Conservation (phyloP, 2,797 vertebrate genomes). For the Clarias platycephalus region DNA sequence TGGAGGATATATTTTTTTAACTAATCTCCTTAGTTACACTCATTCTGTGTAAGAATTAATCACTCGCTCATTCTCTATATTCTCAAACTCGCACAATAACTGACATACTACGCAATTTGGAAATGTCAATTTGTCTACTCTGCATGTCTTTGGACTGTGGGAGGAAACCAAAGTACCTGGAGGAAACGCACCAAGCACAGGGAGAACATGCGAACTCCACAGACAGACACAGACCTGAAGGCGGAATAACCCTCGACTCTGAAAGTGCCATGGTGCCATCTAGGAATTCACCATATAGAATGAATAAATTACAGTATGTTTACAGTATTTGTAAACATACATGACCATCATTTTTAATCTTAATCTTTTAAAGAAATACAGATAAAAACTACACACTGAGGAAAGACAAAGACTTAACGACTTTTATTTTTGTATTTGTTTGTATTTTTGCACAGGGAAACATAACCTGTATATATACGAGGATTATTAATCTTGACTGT, state of each 20-base stretch:
- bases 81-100: no score
- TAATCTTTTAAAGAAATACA: not conserved
- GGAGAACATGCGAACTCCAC: no score
- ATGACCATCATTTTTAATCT: not conserved
- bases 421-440: constrained; percentile 46
- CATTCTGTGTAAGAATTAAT: not conserved
- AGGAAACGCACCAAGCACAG: no score
- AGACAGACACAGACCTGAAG: no score
- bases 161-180: no score
- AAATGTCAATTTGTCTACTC: no score
- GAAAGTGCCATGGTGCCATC: no score
- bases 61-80: no score
- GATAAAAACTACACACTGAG: not conserved
- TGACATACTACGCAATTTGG: no score
- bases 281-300: not conserved
- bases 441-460: constrained; percentile 23
- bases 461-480: constrained; percentile 67
- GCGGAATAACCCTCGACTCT: no score
- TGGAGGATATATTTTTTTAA: constrained; percentile 51
- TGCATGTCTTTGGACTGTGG: no score
- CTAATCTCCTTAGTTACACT: constrained; percentile 42
- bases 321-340: not conserved
- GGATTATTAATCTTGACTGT: constrained; percentile 63
- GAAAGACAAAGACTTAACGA: constrained; percentile 21
- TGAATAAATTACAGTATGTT: no score